Evolutionary conservation across 2,888 invertebrate genomes (phyloP).

Genomic region (Xestobium rufovillosum): DNA sequence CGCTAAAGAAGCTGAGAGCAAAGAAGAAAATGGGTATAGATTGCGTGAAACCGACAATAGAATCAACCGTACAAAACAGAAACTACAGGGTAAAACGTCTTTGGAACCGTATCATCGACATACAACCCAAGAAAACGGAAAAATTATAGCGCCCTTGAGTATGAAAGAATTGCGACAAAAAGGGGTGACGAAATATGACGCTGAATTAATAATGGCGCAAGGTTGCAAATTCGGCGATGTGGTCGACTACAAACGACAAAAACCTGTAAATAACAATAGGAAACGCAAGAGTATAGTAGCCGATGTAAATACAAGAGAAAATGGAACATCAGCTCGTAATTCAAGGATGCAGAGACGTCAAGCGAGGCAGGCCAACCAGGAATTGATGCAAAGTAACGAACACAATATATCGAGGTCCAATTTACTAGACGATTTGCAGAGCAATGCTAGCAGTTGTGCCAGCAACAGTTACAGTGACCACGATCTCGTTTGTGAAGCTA

Average conservation of each 20-base stretch:
- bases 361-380: slow-evolving; percentile 38
- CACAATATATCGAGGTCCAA: slow-evolving; percentile 37
- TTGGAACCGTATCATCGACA: slow-evolving; percentile 27
- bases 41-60: slow-evolving; percentile 92
- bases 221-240: slow-evolving; percentile 67
- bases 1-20: slow-evolving; percentile 58
- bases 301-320: slow-evolving; percentile 14
- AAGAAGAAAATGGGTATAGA: slow-evolving; percentile 72
- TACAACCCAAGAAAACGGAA: slow-evolving; percentile 32
- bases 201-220: slow-evolving; percentile 76
- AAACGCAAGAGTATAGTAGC: slow-evolving; percentile 35
- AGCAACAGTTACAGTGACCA: slow-evolving; percentile 45
- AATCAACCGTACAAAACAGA: slow-evolving; percentile 73
- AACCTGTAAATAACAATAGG: slow-evolving; percentile 23
- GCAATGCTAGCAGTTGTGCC: slow-evolving; percentile 43
- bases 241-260: slow-evolving; percentile 40
- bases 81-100: slow-evolving; percentile 37
- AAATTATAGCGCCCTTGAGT: slow-evolving; percentile 63
- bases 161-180: slow-evolving; percentile 79
- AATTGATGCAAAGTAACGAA: slow-evolving; percentile 36
- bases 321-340: slow-evolving; percentile 34
- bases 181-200: slow-evolving; percentile 82
- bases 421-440: slow-evolving; percentile 42
- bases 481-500: slow-evolving; percentile 40
- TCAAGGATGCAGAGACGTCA: slow-evolving; percentile 40